phyloP scores from a whole-genome alignment of 2,113 vertebrate genomes.

The Eonycteris spelaea region DNA sequence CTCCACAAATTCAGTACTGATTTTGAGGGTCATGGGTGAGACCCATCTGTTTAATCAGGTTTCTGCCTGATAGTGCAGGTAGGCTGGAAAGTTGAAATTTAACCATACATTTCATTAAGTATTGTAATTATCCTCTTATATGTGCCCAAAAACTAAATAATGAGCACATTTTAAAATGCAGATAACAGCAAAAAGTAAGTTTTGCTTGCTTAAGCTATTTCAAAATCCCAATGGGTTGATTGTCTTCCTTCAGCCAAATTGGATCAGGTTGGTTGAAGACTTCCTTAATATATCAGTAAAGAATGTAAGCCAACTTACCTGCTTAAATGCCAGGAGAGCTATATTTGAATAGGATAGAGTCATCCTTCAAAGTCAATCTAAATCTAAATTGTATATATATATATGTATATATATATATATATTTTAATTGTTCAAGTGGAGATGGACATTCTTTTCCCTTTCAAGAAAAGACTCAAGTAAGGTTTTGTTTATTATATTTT shows the following conservation, averaged over 20 bases:
- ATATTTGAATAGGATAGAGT: not conserved
- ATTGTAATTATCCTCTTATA: not conserved
- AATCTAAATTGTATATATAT: not conserved
- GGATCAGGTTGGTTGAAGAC: not conserved
- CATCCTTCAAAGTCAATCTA: not conserved
- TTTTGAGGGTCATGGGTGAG: conserved; percentile 5
- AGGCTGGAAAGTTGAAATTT: not conserved
- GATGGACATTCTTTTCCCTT: not conserved
- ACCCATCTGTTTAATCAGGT: conserved; percentile 27
- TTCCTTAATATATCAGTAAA: not conserved
- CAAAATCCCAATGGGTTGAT: not conserved
- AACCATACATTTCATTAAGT: not conserved
- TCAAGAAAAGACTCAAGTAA: not conserved
- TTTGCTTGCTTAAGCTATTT: conserved; percentile 47
- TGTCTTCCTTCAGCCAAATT: conserved; percentile 39
- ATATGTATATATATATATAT: no score
- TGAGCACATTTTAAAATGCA: conserved; percentile 29
- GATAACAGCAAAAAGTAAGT: conserved; percentile 29
- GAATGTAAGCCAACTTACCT: not conserved
- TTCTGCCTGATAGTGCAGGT: not conserved
- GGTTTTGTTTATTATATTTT: not conserved
- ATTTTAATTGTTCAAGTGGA: not conserved
- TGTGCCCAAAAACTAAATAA: not conserved
- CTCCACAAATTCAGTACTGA: not conserved
- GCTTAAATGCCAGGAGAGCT: not conserved